Percentiles rank a stretch among this genome's conserved stretches.
Conservation (phyloP, 2,888 invertebrate genomes). For the Ellobium chinense region DNA sequence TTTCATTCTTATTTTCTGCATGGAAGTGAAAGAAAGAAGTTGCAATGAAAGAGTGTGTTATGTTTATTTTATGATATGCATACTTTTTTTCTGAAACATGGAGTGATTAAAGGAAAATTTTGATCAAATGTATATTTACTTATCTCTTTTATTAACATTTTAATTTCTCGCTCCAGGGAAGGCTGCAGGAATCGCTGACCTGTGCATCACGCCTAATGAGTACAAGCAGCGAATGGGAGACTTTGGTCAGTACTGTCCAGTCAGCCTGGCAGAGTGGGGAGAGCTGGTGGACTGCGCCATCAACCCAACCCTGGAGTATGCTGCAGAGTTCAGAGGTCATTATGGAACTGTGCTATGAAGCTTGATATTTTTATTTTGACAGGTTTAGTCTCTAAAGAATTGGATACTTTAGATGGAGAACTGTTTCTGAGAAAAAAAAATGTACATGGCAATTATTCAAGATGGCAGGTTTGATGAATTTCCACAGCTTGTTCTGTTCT, state of each 20-base stretch:
- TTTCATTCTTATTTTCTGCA: no score
- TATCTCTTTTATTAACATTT: background rate
- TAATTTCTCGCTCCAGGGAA: constrained; percentile 62
- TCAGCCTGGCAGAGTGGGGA: constrained; percentile 73
- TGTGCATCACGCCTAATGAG: constrained; percentile 78
- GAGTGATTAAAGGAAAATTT: background rate
- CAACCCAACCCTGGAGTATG: constrained; percentile 69
- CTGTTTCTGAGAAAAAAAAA: no score
- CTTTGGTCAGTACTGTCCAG: constrained; percentile 78
- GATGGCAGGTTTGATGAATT: no score
- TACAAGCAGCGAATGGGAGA: constrained; percentile 76
- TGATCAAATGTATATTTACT: background rate
- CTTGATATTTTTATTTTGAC: no score
- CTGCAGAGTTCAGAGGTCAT: constrained; percentile 78
- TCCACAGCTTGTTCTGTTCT: no score
- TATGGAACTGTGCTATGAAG: no score
- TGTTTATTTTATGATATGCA: no score
- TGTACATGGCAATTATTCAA: no score
- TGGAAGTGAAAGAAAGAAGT: no score
- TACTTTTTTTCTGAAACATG: background rate
- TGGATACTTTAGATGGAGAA: no score
- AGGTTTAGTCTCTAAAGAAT: no score
- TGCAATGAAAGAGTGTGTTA: no score
- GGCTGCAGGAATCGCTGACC: constrained; percentile 76
- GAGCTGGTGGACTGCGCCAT: constrained; percentile 78